Conservation (phyloP, 2,113 vertebrate species). For the Girardinichthys multiradiatus region DNA sequence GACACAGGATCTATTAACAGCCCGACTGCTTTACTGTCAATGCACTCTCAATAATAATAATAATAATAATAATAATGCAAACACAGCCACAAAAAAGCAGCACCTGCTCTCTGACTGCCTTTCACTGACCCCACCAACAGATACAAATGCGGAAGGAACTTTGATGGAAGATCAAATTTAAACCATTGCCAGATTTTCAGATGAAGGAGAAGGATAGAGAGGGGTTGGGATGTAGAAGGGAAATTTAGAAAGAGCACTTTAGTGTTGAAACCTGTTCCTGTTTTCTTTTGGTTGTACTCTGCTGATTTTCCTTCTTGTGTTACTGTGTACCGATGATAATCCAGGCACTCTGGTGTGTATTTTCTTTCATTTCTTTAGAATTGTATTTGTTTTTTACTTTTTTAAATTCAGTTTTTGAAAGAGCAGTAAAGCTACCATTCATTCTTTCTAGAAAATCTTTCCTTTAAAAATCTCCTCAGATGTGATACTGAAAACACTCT, state of each 20-base stretch:
- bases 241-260: constrained; percentile 48
- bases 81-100: constrained; percentile 26
- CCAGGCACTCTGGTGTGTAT: constrained; percentile 47
- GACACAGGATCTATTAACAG: constrained; percentile 38
- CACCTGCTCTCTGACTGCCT: constrained; percentile 47
- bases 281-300: constrained; percentile 50
- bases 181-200: constrained; percentile 44
- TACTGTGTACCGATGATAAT: constrained; percentile 50
- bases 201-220: constrained; percentile 23
- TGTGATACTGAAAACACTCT: constrained; percentile 68
- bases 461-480: constrained; percentile 63
- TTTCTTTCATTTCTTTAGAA: constrained; percentile 6
- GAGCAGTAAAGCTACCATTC: constrained; percentile 62
- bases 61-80: no score
- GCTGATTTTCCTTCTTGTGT: constrained; percentile 53
- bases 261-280: constrained; percentile 50
- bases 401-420: constrained; percentile 14
- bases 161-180: constrained; percentile 24
- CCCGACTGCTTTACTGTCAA: constrained; percentile 66
- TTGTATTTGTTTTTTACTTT: constrained; percentile 29
- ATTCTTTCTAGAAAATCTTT: constrained; percentile 66
- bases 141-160: constrained; percentile 29
- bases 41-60: constrained; percentile 57
- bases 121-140: constrained; percentile 33
- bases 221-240: constrained; percentile 6